Conservation (phyloP, 2,797 vertebrate genomes). For the Microtus obscurus region DNA sequence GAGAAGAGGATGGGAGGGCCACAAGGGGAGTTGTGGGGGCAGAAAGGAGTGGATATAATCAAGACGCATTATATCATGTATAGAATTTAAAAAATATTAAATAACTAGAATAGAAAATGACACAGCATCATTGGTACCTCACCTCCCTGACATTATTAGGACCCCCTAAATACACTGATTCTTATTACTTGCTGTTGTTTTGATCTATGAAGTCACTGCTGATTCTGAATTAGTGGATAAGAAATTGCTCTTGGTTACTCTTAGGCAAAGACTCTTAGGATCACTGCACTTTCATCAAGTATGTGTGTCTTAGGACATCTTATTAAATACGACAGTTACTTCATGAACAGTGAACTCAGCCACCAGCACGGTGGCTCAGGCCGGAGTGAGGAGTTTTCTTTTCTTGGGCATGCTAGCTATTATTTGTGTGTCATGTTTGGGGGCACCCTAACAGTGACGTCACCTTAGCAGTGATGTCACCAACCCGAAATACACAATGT, state of each 20-base stretch:
- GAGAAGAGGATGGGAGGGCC: not conserved
- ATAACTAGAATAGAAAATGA: not conserved
- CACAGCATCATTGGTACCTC: not conserved
- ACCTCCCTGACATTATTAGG: not conserved
- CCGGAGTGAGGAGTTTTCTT: not conserved
- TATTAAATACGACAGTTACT: conserved; percentile 4
- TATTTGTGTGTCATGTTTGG: not conserved
- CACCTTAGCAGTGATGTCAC: conserved; percentile 33
- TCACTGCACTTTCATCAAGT: not conserved
- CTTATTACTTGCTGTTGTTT: not conserved
- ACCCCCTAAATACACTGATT: conserved; percentile 5
- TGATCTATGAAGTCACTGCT: not conserved
- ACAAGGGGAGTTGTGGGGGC: not conserved
- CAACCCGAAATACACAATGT: not conserved
- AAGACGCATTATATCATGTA: not conserved
- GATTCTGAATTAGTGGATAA: not conserved
- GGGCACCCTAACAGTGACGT: not conserved
- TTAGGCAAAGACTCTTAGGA: not conserved
- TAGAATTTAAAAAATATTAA: not conserved
- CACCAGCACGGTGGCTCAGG: not conserved
- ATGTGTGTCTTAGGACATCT: not conserved
- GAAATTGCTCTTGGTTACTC: not conserved
- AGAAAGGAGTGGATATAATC: not conserved
- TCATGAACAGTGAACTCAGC: not conserved
- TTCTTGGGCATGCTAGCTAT: not conserved